phyloP scores from a whole-genome alignment of 2,113 vertebrate species.

The Eonycteris spelaea region DNA sequence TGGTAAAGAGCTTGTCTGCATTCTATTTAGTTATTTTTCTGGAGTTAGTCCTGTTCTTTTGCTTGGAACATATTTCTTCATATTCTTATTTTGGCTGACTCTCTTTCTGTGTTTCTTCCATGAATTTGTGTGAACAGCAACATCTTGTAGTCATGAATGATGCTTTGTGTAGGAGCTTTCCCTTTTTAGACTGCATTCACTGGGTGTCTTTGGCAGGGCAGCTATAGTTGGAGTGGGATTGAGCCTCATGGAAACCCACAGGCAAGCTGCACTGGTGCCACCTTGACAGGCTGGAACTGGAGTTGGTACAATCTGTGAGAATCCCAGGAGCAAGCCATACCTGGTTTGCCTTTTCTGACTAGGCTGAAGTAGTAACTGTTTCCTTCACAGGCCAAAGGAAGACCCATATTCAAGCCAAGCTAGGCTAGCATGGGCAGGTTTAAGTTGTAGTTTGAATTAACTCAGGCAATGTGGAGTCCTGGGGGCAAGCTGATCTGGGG shows the following conservation, averaged over 20 bases:
- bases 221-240: neutral
- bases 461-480: neutral
- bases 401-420: neutral
- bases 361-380: neutral
- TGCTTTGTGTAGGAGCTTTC: too few relatives aligned
- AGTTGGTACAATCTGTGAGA: neutral
- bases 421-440: neutral
- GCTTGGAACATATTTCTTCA: too few relatives aligned
- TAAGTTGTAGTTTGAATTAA: neutral
- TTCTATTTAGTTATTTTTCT: neutral
- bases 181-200: neutral
- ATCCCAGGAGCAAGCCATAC: neutral
- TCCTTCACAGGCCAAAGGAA: neutral
- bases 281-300: neutral
- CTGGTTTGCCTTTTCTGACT: neutral
- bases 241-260: neutral
- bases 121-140: too few relatives aligned
- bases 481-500: neutral
- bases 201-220: neutral
- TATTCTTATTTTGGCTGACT: too few relatives aligned
- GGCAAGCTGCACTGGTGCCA: neutral
- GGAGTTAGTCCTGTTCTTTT: neutral
- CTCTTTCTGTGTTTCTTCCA: too few relatives aligned
- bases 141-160: too few relatives aligned
- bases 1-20: neutral